Percentiles rank a stretch among this genome's conserved stretches.
Conservation (phyloP, 2,797 vertebrate species). For the Macrochelys suwanniensis region DNA sequence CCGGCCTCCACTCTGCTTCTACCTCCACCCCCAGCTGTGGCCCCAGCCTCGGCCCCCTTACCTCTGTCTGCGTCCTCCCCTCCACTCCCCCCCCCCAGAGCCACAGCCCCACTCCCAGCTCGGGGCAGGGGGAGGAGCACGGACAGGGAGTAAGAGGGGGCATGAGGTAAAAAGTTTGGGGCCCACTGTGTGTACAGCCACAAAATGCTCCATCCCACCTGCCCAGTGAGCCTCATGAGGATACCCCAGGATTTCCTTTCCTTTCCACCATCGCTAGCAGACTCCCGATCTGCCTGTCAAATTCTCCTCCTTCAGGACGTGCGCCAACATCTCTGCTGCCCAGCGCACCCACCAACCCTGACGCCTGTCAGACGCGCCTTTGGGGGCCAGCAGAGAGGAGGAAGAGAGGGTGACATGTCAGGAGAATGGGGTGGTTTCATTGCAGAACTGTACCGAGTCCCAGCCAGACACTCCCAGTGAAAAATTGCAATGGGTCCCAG, state of each 20-base stretch:
- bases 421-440: background rate
- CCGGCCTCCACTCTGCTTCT: too few species aligned
- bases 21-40: too few species aligned
- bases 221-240: background rate
- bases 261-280: background rate
- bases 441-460: background rate
- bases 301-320: accelerated
- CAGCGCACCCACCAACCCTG: accelerated
- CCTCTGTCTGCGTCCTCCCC: too few species aligned
- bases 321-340: accelerated
- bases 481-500: background rate
- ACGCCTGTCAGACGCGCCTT: background rate
- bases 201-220: background rate
- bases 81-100: too few species aligned
- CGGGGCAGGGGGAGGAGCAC: too few species aligned
- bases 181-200: accelerated
- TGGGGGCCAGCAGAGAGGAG: background rate
- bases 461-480: background rate
- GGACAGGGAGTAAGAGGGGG: too few species aligned
- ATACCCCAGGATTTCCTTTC: background rate
- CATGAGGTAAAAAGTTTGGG: too few species aligned
- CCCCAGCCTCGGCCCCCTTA: too few species aligned
- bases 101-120: too few species aligned
- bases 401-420: too few species aligned
- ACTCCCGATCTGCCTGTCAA: accelerated